These are phyloP conservation scores for Pangasius sanitwongsei DNA, from an alignment of 2,797 vertebrate genomes.

Conservation along the genomic window DNA sequence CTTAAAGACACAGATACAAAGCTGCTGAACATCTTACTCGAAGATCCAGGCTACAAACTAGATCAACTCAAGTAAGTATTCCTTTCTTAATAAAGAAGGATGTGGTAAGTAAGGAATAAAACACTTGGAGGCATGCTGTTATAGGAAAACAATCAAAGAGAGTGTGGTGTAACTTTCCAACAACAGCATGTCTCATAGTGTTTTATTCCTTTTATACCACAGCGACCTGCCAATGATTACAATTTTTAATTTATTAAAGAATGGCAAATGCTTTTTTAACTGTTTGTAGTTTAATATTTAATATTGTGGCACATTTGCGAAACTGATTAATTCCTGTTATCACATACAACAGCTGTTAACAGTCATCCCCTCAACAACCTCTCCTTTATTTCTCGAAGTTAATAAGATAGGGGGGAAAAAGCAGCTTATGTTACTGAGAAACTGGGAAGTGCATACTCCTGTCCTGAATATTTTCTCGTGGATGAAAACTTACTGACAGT, in stretches of 20 bases:
- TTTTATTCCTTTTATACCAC: neutral
- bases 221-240: neutral
- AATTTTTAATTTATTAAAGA: neutral
- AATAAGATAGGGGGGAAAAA: neutral
- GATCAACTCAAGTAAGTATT: constrained; percentile 46
- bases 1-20: constrained; percentile 47
- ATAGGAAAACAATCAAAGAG: neutral
- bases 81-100: neutral
- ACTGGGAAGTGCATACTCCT: neutral
- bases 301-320: neutral
- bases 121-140: neutral
- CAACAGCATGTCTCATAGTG: neutral
- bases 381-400: neutral
- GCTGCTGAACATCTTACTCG: constrained; percentile 32
- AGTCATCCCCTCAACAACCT: neutral
- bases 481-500: neutral
- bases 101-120: neutral
- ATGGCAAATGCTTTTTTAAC: neutral
- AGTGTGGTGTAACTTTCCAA: neutral
- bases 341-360: neutral
- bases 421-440: neutral
- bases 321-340: neutral
- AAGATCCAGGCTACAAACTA: constrained; percentile 36
- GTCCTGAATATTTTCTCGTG: neutral
- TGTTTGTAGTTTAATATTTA: neutral